phyloP scores from a whole-genome alignment of 2,888 invertebrate species.

The Arenicola marina region DNA sequence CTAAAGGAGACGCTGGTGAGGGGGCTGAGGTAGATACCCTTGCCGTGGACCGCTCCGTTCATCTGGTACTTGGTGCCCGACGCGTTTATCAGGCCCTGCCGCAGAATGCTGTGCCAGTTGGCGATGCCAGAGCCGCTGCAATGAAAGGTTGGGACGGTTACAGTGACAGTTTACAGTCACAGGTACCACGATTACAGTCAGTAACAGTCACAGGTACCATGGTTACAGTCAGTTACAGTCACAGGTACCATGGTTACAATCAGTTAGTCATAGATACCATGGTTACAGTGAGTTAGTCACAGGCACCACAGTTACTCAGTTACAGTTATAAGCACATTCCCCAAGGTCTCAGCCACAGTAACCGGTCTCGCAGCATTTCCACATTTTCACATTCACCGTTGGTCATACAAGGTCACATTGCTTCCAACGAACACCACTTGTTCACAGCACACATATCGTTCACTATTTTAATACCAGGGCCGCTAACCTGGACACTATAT shows the following conservation, averaged over 20 bases:
- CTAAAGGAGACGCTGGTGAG: slow-evolving; percentile 43
- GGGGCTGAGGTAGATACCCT: slow-evolving; percentile 56
- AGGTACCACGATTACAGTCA: neutral
- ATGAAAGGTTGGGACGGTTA: neutral
- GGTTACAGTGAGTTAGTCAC: too few relatives aligned
- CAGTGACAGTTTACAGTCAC: neutral
- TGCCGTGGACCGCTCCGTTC: slow-evolving; percentile 53
- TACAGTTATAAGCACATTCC: too few relatives aligned
- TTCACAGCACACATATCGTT: too few relatives aligned
- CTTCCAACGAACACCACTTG: too few relatives aligned
- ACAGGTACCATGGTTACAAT: neutral
- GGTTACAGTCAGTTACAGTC: neutral
- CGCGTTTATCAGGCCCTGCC: slow-evolving; percentile 51
- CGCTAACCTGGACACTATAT: too few relatives aligned
- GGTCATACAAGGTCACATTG: too few relatives aligned
- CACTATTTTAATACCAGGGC: too few relatives aligned
- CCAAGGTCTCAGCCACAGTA: too few relatives aligned
- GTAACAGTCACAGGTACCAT: neutral
- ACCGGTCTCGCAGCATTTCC: too few relatives aligned
- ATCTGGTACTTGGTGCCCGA: slow-evolving; percentile 51
- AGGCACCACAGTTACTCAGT: too few relatives aligned
- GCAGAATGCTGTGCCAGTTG: slow-evolving; percentile 58
- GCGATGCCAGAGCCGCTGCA: slow-evolving; percentile 53
- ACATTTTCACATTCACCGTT: too few relatives aligned
- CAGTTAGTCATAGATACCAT: too few relatives aligned